Percentiles rank a stretch among this genome's conserved stretches.
Conservation (phyloP, 2,888 invertebrate species). For the Cyclophora punctaria region DNA sequence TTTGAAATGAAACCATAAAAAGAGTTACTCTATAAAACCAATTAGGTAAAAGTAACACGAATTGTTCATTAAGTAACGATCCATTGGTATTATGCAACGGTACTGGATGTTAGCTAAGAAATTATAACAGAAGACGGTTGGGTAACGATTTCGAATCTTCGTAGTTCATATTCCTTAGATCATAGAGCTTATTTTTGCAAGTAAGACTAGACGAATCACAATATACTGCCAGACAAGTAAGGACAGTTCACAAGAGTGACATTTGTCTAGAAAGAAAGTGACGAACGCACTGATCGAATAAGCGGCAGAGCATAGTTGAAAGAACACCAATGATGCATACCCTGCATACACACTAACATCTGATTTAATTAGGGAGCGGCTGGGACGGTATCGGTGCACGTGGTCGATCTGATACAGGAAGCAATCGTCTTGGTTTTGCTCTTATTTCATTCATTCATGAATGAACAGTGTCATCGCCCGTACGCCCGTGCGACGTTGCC, state of each 20-base stretch:
- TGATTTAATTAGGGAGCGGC: slow-evolving; percentile 35
- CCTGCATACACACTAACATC: slow-evolving; percentile 7
- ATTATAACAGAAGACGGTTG: slow-evolving; percentile 2
- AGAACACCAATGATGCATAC: slow-evolving; percentile 10
- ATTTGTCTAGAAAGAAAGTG: too few species aligned
- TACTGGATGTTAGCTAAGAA: slow-evolving; percentile 6
- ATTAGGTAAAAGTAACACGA: neutral
- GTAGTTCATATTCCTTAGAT: too few species aligned
- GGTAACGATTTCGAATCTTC: neutral
- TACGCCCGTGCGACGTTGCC: slow-evolving; percentile 11
- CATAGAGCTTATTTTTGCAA: too few species aligned
- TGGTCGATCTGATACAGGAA: slow-evolving; percentile 47
- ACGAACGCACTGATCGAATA: too few species aligned
- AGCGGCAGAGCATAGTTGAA: too few species aligned
- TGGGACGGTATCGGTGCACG: slow-evolving; percentile 23
- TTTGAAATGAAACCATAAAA: too few species aligned
- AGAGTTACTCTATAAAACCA: too few species aligned
- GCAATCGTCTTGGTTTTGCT: slow-evolving; percentile 37
- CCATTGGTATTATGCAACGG: slow-evolving; percentile 7
- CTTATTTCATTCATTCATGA: slow-evolving; percentile 46
- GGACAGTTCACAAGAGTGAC: too few species aligned
- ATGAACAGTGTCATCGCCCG: slow-evolving; percentile 44
- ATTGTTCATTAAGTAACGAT: slow-evolving; percentile 1
- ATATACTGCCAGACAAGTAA: too few species aligned
- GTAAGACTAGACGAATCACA: too few species aligned